A percentile compares a stretch with the other conserved stretches of the same genome.
Evolutionary conservation across 2,797 vertebrate genomes (phyloP).

Genomic region (Chromobotia macracanthus): DNA sequence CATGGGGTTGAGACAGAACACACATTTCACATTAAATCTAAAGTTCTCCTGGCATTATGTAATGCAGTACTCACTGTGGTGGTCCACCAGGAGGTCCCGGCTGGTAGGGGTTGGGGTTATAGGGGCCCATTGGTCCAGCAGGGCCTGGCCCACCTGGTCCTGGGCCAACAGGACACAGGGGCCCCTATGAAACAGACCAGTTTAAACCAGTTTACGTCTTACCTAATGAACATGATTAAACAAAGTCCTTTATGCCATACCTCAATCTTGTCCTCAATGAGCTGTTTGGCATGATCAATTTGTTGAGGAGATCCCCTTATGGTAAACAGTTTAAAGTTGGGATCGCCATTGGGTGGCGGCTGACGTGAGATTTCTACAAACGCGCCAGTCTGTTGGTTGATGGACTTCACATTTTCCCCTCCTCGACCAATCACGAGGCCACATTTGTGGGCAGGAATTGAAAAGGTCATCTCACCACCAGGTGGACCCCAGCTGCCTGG

Average conservation of each 20-base stretch:
- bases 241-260: slow-evolving; percentile 62
- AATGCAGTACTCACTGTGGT: slow-evolving; percentile 83
- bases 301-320: slow-evolving; percentile 92
- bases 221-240: not conserved
- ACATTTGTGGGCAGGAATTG: slow-evolving; percentile 92
- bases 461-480: slow-evolving; percentile 91
- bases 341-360: slow-evolving; percentile 90
- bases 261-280: slow-evolving; percentile 97
- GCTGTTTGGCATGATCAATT: slow-evolving; percentile 95
- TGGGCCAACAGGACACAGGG: slow-evolving; percentile 85
- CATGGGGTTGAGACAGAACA: no score
- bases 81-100: slow-evolving; percentile 88
- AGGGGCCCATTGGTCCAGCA: slow-evolving; percentile 89
- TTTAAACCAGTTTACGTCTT: not conserved
- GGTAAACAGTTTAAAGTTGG: slow-evolving; percentile 92
- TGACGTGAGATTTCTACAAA: slow-evolving; percentile 95
- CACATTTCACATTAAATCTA: no score
- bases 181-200: slow-evolving; percentile 74
- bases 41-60: not conserved
- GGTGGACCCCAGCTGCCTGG: slow-evolving; percentile 88
- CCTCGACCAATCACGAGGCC: slow-evolving; percentile 93
- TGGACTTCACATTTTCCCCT: slow-evolving; percentile 91
- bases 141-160: slow-evolving; percentile 84
- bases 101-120: slow-evolving; percentile 91
- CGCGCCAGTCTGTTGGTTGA: slow-evolving; percentile 94